phyloP scores from a whole-genome alignment of 2,888 invertebrate genomes.

The Azorinus chamasolen region DNA sequence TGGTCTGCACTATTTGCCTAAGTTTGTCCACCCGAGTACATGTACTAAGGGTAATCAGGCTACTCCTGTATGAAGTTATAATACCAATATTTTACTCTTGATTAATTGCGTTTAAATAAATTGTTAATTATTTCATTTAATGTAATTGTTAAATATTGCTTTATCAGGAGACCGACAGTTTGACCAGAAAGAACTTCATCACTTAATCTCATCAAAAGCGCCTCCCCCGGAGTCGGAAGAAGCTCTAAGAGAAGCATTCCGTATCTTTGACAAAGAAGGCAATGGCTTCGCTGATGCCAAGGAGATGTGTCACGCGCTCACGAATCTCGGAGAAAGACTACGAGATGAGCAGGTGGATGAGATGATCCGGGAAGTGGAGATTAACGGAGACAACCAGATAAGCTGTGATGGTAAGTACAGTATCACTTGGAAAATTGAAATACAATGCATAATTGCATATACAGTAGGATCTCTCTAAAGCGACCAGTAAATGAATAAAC shows the following conservation, averaged over 20 bases:
- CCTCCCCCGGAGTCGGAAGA: constrained; percentile 53
- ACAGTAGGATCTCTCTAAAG: too few relatives aligned
- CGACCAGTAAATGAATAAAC: too few relatives aligned
- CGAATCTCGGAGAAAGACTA: constrained; percentile 91
- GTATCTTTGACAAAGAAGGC: constrained; percentile 97
- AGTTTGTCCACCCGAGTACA: too few relatives aligned
- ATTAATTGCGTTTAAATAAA: too few relatives aligned
- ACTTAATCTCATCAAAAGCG: constrained; percentile 42
- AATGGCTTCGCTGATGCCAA: constrained; percentile 93
- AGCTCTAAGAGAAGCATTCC: constrained; percentile 93
- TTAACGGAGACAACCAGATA: constrained; percentile 56
- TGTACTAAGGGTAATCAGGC: too few relatives aligned
- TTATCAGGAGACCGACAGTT: constrained; percentile 30
- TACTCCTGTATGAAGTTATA: too few relatives aligned
- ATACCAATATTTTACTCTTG: too few relatives aligned
- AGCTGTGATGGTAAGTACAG: constrained; percentile 47
- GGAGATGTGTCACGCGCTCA: constrained; percentile 56
- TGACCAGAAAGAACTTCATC: constrained; percentile 43
- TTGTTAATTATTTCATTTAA: too few relatives aligned
- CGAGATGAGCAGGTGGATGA: constrained; percentile 99
- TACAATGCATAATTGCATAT: too few relatives aligned
- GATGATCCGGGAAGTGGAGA: constrained; percentile 97
- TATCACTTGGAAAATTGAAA: background rate
- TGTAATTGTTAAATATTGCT: background rate
- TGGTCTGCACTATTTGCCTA: too few relatives aligned